These are phyloP conservation scores for Tetramorium bicarinatum DNA, from an alignment of 2,888 invertebrate species.

Conservation along the genomic window DNA sequence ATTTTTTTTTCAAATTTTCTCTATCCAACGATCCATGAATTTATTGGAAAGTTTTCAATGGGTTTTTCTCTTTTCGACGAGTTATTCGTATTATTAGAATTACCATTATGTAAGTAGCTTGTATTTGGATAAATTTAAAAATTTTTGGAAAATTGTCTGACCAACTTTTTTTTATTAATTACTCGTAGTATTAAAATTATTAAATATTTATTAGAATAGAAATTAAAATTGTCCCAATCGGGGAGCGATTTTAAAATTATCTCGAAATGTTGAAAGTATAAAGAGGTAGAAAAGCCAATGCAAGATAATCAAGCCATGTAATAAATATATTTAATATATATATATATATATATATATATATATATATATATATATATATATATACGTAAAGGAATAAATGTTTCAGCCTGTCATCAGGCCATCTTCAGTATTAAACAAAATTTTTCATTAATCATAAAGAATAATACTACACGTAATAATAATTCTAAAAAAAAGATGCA, in stretches of 20 bases:
- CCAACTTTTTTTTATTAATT: neutral
- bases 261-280: no score
- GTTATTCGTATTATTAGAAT: neutral
- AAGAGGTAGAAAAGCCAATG: no score
- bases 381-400: no score
- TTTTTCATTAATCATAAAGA: no score
- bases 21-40: neutral
- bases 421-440: no score
- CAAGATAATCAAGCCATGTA: no score
- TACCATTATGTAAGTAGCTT: neutral
- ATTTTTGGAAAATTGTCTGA: neutral
- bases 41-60: neutral
- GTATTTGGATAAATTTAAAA: neutral
- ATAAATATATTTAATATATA: no score
- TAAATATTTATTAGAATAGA: neutral
- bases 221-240: neutral
- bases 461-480: no score
- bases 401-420: no score
- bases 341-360: no score
- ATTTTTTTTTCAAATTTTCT: neutral
- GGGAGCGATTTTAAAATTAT: neutral
- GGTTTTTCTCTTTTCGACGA: neutral
- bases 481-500: no score
- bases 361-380: no score
- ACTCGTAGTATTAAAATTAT: neutral